phyloP scores from a whole-genome alignment of 2,888 invertebrate species.

The Melinaea menophilus region DNA sequence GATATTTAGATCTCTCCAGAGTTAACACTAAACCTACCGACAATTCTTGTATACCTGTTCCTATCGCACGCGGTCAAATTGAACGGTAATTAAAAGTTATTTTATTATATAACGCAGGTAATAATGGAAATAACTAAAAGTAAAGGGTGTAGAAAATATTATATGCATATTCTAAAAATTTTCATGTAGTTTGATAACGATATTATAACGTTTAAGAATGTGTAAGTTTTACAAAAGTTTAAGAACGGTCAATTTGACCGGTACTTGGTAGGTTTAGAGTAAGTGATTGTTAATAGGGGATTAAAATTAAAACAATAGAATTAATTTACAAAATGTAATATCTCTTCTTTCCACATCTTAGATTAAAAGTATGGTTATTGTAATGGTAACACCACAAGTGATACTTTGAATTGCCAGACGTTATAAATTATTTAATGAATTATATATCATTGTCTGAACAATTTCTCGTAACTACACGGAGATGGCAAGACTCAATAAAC shows the following conservation, averaged over 20 bases:
- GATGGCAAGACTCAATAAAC: constrained; percentile 75
- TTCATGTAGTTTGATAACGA: no score
- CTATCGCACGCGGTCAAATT: no score
- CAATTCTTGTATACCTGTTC: no score
- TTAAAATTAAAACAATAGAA: constrained; percentile 47
- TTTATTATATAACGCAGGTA: no score
- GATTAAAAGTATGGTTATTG: constrained; percentile 67
- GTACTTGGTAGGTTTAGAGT: not conserved
- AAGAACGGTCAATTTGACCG: not conserved
- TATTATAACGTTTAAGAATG: no score
- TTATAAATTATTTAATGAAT: constrained; percentile 8
- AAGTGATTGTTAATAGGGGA: constrained; percentile 1
- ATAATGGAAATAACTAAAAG: no score
- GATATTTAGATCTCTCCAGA: no score
- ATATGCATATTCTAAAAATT: no score
- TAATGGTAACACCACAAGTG: constrained; percentile 74
- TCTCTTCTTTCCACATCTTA: constrained; percentile 66
- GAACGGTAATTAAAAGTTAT: no score
- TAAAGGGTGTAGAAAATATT: no score
- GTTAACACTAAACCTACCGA: no score
- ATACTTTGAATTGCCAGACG: constrained; percentile 47
- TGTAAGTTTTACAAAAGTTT: not conserved
- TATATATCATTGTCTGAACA: constrained; percentile 36
- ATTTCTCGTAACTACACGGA: constrained; percentile 57
- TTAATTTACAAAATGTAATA: constrained; percentile 75